Evolutionary conservation across 2,113 vertebrate genomes (phyloP).

Genomic region (Odocoileus virginianus): DNA sequence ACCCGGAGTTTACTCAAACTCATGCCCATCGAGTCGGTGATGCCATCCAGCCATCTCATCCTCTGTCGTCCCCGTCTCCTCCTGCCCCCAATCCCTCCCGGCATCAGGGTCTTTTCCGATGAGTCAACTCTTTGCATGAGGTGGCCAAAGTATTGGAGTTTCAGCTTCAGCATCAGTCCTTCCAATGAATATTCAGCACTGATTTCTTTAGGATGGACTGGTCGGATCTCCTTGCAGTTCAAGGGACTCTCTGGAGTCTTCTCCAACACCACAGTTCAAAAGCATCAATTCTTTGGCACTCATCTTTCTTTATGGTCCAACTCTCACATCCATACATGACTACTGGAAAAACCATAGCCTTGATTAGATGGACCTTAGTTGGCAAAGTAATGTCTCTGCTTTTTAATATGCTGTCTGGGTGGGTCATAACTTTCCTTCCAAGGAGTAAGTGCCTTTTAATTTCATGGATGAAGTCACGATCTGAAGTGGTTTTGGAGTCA

Average conservation of each 20-base stretch:
- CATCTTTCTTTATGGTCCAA: not conserved
- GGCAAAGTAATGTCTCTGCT: not conserved
- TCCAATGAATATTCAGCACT: not conserved
- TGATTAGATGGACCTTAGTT: not conserved
- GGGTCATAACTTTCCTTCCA: not conserved
- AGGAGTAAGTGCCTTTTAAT: not conserved
- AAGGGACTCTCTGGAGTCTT: not conserved
- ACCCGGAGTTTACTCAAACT: not conserved
- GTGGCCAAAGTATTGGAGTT: not conserved
- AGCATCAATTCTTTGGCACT: accelerated
- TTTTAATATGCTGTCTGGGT: not conserved
- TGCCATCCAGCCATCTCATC: not conserved
- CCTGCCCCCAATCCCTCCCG: not conserved
- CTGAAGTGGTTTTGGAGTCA: not conserved
- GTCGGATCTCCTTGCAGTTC: not conserved
- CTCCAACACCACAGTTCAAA: not conserved
- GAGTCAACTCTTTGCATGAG: not conserved
- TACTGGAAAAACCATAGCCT: not conserved
- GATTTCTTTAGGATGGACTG: not conserved
- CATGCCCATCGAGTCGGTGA: not conserved
- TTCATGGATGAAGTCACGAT: not conserved
- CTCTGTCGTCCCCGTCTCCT: not conserved
- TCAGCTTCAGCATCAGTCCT: not conserved
- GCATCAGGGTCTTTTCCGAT: not conserved
- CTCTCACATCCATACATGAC: not conserved